Evolutionary conservation across 2,888 invertebrate genomes (phyloP), one percentile per base, ranked within the genome.

Genomic region (Ochropleura leucogaster): DNA sequence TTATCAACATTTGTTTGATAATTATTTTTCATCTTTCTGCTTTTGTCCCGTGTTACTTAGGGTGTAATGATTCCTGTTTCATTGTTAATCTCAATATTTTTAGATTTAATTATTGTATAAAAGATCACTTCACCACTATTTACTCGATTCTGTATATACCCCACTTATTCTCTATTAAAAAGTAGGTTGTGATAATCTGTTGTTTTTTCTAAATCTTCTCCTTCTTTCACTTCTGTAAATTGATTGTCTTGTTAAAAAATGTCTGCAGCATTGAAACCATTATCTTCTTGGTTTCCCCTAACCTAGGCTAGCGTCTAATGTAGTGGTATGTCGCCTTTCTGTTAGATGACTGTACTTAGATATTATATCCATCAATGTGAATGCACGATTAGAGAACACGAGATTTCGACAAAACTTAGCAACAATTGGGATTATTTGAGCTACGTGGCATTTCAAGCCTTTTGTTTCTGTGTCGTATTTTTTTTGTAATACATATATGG

Each of bases 341-440:
- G 93, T 95, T 95, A 94, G 93, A 90, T 91, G 87, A 90, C 87
- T 93, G 90, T 94, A 89, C 83, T 90, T 95, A 94, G 93, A 81
- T 44, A 88, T 91, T 90, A 91, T 85, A 89, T 88, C 87, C 85
- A 90, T 94, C 88, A 90, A 94, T 95, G 95, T 95, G 92, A 91
- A 90, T 88, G 95, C 95, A 95, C 95, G 80, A 85, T 91, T 94
- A 93, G 92, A 77, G 51, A 74, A 80, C 77, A 79, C 72, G 85
- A 79, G 66, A 40, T 78, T 87, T 88, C 77, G 86, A 85, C 88
- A 89, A 88, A 88, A 84, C 76, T 86, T 87, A 77, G 77, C 79
- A 60, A 40, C 40, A 4, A 30, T 16, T 40, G 16, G 57, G 4
- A 8, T 16, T 40, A 59, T 59, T 57, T 57, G 14, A 7, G 30